These are phyloP conservation scores for Helleia helle DNA, from an alignment of 2,888 invertebrate species.

Conservation along the genomic window DNA sequence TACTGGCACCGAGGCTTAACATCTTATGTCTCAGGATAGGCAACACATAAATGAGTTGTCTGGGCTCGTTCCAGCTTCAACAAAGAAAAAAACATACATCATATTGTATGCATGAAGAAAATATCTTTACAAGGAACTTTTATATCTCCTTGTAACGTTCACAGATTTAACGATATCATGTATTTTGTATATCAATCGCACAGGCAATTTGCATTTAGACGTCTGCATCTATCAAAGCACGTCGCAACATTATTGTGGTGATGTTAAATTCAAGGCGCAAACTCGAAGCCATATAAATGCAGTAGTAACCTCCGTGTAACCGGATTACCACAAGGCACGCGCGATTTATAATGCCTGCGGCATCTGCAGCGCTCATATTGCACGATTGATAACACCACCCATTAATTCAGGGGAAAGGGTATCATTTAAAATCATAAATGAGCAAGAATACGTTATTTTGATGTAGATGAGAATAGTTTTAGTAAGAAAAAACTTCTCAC, in stretches of 20 bases:
- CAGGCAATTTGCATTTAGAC: neutral
- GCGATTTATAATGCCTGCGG: neutral
- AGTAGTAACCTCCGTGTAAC: neutral
- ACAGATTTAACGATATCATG: neutral
- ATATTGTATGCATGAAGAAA: too few relatives aligned
- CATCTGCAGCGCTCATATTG: constrained; percentile 1
- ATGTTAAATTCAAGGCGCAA: neutral
- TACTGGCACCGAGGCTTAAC: too few relatives aligned
- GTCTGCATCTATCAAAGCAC: neutral
- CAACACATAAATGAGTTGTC: too few relatives aligned
- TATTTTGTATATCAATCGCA: neutral
- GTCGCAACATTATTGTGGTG: neutral
- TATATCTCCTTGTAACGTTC: too few relatives aligned
- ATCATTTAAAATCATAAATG: neutral
- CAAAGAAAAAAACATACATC: too few relatives aligned
- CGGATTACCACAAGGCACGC: constrained; percentile 3
- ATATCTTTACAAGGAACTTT: too few relatives aligned
- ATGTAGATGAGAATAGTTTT: too few relatives aligned
- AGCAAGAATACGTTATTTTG: too few relatives aligned
- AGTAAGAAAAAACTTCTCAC: too few relatives aligned
- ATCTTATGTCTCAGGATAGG: too few relatives aligned
- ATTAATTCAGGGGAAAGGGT: neutral
- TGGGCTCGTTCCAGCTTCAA: too few relatives aligned
- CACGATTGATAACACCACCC: neutral
- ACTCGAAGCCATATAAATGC: neutral